Conservation (phyloP, 1,140 invertebrate genomes). For the Drosophila jambulina region DNA sequence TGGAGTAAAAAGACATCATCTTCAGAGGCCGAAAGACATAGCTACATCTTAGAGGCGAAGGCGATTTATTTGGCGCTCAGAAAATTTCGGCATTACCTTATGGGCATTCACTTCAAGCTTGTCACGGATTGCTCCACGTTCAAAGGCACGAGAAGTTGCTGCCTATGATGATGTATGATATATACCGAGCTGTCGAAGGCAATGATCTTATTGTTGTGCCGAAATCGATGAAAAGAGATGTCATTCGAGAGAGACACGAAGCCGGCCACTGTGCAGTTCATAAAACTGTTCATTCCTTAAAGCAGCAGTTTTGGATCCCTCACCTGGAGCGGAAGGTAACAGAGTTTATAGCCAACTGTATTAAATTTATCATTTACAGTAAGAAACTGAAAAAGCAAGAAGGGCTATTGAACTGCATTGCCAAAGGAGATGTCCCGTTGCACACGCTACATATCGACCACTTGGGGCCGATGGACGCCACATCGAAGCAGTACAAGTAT, state of each 20-base stretch:
- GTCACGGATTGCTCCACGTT: not conserved
- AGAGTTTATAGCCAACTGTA: not conserved
- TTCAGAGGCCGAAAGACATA: not conserved
- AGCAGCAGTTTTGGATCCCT: not conserved
- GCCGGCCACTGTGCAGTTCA: not conserved
- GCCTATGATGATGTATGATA: no score
- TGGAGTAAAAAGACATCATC: not conserved
- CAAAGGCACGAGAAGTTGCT: not conserved
- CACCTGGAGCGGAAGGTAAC: not conserved
- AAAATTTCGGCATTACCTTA: not conserved
- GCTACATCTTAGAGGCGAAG: constrained; percentile 1
- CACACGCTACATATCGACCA: not conserved
- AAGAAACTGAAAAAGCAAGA: not conserved
- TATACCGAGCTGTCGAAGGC: no score
- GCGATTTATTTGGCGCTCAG: not conserved
- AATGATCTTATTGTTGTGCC: no score
- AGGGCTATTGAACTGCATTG: not conserved
- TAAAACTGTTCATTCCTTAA: not conserved
- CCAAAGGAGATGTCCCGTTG: not conserved
- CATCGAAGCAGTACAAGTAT: not conserved
- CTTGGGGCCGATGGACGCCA: not conserved
- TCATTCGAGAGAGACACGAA: no score
- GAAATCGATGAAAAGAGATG: no score
- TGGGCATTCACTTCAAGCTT: constrained; percentile 3
- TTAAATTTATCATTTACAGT: not conserved